A percentile compares a stretch with the other conserved stretches of the same genome.
phyloP scores from a whole-genome alignment of 1,140 invertebrate species.

The Glossosoma conforme region DNA sequence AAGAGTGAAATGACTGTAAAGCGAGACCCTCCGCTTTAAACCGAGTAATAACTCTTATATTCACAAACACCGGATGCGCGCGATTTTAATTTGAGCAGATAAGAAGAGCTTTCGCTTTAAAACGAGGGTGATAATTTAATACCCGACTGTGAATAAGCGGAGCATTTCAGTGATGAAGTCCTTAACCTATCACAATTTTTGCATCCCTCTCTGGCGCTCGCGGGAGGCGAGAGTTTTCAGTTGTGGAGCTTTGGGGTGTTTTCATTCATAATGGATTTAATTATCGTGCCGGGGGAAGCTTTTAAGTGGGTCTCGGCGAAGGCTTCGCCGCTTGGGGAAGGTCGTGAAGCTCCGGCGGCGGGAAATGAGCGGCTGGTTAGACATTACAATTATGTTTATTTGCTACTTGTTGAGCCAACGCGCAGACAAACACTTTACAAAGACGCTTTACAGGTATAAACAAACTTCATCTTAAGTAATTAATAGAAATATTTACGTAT shows the following conservation, averaged over 20 bases:
- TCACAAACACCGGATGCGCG: constrained; percentile 27
- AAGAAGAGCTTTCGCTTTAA: constrained; percentile 5
- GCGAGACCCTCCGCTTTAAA: constrained; percentile 18
- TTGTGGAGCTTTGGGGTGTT: constrained; percentile 15
- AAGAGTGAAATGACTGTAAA: constrained; percentile 13
- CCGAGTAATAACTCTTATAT: constrained; percentile 27
- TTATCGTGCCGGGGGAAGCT: constrained; percentile 20
- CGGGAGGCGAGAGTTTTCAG: no score
- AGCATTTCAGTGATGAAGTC: constrained; percentile 26
- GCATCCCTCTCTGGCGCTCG: neutral
- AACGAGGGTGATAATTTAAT: constrained; percentile 25
- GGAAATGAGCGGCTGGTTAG: constrained; percentile 4
- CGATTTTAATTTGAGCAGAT: constrained; percentile 27
- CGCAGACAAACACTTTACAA: constrained; percentile 1
- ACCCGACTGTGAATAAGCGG: constrained; percentile 25
- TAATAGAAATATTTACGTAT: no score
- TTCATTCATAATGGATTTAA: constrained; percentile 33
- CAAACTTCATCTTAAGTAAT: no score
- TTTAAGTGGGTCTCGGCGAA: constrained; percentile 8
- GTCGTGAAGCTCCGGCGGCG: constrained; percentile 6
- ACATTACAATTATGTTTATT: constrained; percentile 26
- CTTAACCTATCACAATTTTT: constrained; percentile 26
- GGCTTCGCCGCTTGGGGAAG: constrained; percentile 8
- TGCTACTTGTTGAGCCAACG: constrained; percentile 22
- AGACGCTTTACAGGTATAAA: no score